Evolutionary conservation across 2,888 invertebrate species (phyloP).

Genomic region (Fissipunctia ypsillon): DNA sequence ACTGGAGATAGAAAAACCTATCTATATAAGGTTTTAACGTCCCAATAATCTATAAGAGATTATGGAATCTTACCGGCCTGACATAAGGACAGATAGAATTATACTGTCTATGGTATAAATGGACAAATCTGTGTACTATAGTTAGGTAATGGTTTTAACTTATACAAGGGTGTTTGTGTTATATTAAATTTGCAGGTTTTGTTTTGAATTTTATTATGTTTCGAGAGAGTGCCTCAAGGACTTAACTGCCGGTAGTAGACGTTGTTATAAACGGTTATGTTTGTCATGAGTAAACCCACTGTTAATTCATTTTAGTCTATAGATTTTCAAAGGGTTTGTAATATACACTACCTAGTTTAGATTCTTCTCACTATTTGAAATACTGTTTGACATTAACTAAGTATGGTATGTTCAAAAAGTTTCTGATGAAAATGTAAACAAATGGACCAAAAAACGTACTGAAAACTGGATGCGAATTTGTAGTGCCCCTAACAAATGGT

Average conservation of each 20-base stretch:
- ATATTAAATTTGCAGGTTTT: background rate
- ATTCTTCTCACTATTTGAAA: background rate
- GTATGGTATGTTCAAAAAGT: background rate
- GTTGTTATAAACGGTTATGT: background rate
- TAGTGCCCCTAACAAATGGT: background rate
- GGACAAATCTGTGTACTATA: too few species aligned
- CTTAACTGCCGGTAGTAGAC: background rate
- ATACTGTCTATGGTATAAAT: too few species aligned
- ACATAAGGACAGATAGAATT: too few species aligned
- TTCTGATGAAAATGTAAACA: background rate
- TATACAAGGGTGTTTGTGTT: background rate
- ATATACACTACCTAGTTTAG: background rate
- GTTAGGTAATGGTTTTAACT: background rate
- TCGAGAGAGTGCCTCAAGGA: background rate
- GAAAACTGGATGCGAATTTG: background rate
- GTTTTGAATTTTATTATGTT: background rate
- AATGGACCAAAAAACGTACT: background rate
- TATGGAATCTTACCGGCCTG: too few species aligned
- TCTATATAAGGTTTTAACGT: too few species aligned
- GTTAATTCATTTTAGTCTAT: background rate
- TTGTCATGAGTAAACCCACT: background rate
- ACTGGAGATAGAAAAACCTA: too few species aligned
- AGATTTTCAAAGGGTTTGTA: background rate
- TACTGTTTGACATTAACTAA: background rate
- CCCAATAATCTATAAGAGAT: too few species aligned